Evolutionary conservation across 2,888 invertebrate genomes (phyloP), one percentile per base, ranked within the genome.

Genomic region (Anticlea derivata): DNA sequence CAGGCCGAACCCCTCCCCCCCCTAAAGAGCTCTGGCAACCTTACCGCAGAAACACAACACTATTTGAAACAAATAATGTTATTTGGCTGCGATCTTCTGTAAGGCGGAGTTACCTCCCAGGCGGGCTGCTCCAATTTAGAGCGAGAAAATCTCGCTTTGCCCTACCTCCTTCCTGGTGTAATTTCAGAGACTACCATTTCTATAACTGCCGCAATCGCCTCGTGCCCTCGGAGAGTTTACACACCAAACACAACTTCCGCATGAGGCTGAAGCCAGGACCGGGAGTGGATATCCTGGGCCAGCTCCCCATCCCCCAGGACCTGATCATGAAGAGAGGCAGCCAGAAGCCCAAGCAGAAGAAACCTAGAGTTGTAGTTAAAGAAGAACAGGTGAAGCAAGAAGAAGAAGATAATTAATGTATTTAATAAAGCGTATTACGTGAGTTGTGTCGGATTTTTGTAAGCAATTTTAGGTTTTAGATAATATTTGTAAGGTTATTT

Each of bases 251-350:
- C 7, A 64, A 75, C 1, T 63, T 67, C 40, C 60, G 72, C 1
- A 68, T 58, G 47, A 78, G 69, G 33, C 24, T 74, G 10, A 58
- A 50, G 5, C 56, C 63, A 0, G 75, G 75, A 0, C 75, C 75
- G 0, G 75, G 75, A 0, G 72, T 75, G 0, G 75, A 75, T 29
- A 17, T 30, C 6, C 1, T 45, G 0, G 75, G 75, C 0, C 70
- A 70, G 37, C 66, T 69, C 58, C 74, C 74, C 0, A 72, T 72
- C 11, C 75, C 75, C 0, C 55, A 66, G 1, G 73, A 75, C 1
- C 11, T 66, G 0, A 27, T 55, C 1, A 66, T 75, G 68, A 70
- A 68, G 30, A 46, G 73, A 11, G 30, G 20, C 3, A 17, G 1
- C 0, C 20, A 27, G 5, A 20, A 50, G n/a, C 17, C 31, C n/a